Evolutionary conservation across 2,113 vertebrate genomes (phyloP), one percentile per base, ranked within the genome.

Genomic region (Dendrocopos noguchii): DNA sequence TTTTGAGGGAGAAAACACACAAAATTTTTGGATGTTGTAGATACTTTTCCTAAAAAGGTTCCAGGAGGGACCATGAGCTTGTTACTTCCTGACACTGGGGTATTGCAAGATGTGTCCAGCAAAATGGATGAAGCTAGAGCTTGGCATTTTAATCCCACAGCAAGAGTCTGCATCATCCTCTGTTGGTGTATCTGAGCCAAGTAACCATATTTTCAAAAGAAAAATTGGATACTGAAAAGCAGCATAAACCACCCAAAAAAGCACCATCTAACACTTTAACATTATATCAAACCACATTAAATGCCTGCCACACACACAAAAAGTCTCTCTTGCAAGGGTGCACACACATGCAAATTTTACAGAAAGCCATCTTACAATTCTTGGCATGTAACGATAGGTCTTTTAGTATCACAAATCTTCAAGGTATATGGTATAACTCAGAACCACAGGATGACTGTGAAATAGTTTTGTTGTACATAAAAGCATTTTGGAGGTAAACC

Each of bases 121-220:
- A 92, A 76, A 93, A 87, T 39, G 24, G 39, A 25, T 76, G 10
- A 59, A 79, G 46, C 67, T 13, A 67, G 6, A 15, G 27, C 24
- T 42, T 84, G 27, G 21, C 86, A 57, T 82, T 92, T 88, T 84
- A 81, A 63, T 84, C 64, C 78, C 64, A 84, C 67, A 80, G 87
- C 87, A 92, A 87, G 34, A 68, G 64, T 5, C 55, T 61, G n/a
- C 75, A 80, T 70, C 55, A 50, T 65, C 66, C 42, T 84, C 25
- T 67, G 29, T 44, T 50, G 84, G 44, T 81, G 84, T 82, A 82
- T 92, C 81, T 90, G 64, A 94, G 79, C 68, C 79, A 93, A 95
- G 74, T 72, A 82, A 64, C 88, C 33, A 12, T 80, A 15, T 60
- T 25, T 22, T 14, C 21, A 44, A 21, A 15, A 66, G 27, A 71